Evolutionary conservation across 2,888 invertebrate species (phyloP), one percentile per base, ranked within the genome.

Genomic region (Andrena minutula): DNA sequence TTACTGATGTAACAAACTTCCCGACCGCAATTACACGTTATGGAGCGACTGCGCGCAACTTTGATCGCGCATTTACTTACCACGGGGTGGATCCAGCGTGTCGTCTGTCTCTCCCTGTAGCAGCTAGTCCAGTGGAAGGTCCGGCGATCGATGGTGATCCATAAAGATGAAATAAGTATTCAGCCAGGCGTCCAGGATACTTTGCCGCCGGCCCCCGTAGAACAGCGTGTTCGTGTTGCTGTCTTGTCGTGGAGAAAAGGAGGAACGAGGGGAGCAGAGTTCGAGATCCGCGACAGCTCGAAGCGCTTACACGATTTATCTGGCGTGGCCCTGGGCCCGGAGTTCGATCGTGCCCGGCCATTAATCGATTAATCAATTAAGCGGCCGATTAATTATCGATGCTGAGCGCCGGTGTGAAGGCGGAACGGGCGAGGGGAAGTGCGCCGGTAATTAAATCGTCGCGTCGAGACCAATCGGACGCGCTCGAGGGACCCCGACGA

Each of bases 361-460:
- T 89, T 89, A 89, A 89, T 86, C 89, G 90, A 89, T 90, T 88
- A 90, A 90, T 90, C 90, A 90, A 90, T 90, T 90, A 90, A 88
- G 86, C 86, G 85, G 79, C 77, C 90, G 89, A 90, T 90, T 90
- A 89, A 90, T 90, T 90, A 90, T 88, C 88, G 88, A 86, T 78
- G 60, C 73, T 68, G 72, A 72, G 82, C 81, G 76, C 49, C 75
- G 79, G 82, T 76, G 82, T 75, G 80, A 81, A 79, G 76, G 68
- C 28, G 79, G 64, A 58, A 72, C 69, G 70, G 58, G 12, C 26
- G 71, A 68, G 75, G 76, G 63, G 73, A 74, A 60, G 83, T 2
- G 7, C 80, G 75, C 53, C 64, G 88, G 84, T 91, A 90, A 91
- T 91, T 91, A 91, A 91, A 91, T 91, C 87, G 88, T 89, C 89